Base-by-base conservation (phyloP, 2,797 vertebrate genomes). In the Remorina albescens region DNA sequence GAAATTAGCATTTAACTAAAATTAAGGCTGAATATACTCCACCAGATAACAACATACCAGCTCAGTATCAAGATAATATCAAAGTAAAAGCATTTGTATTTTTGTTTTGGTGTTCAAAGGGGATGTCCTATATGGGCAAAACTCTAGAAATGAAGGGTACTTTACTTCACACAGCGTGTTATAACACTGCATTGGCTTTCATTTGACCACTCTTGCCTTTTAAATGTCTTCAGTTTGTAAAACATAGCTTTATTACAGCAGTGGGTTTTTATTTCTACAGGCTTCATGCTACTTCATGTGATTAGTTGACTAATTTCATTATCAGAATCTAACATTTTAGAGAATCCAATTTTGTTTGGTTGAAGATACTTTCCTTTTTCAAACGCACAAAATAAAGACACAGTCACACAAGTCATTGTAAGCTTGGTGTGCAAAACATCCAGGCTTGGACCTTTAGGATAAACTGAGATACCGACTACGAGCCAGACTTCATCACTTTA, bases 1-100 rank as follows among this genome's bases (percentile, higher is more conserved):
- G 34, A 55, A 44, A 70, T 50, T 19, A 54, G 13, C n/a, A 25
- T 76, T 62, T 37, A 64, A 49, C 44, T 69, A 37, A 60, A 69
- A 72, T 63, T 7, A 39, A 62, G 30, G 37, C 28, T 68, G 19
- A 32, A 8, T 19, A 39, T 0, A 15, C 39, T 60, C 6, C 8
- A 16, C 28, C 10, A 25, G 2, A 47, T 44, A 58, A 49, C 0
- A 36, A 25, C 7, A 60, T 18, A 58, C 32, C 30, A 69, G 30
- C 25, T 36, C 7, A 25, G 8, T 28, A 19, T 61, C 16, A 66
- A 55, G 8, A 18, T 12, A 34, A 8, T 23, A 68, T 42, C 32
- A 8, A 53, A 34, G 37, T 18, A 42, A 53, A 76, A 46, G 8
- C 28, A 49, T 6, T 21, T 25, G n/a, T n/a, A n/a, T n/a, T n/a